Evolutionary conservation across 2,797 vertebrate genomes (phyloP), one percentile per base, ranked within the genome.

Genomic region (Sebastes nivosus): DNA sequence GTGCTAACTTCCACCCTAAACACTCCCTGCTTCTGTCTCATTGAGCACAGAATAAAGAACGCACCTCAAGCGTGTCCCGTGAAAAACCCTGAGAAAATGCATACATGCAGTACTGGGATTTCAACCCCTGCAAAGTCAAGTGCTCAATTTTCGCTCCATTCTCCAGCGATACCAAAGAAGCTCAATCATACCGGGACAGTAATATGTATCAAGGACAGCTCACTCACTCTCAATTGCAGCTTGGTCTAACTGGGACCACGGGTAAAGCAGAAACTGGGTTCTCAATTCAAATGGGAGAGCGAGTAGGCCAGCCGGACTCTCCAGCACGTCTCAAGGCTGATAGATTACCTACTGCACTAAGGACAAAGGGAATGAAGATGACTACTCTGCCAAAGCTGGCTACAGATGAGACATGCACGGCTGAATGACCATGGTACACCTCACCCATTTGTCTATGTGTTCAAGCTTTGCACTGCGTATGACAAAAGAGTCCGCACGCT

Each of bases 291-390:
- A 96, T 95, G 94, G 94, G 95, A 95, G 93, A 91, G 90, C 81
- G 92, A 93, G 94, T 94, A 94, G 94, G 93, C 93, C 94, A 94
- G 93, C 88, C 92, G 91, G 93, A 95, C 94, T 94, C 92, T 91
- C 94, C 92, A 81, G 91, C 91, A 95, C 91, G 94, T 95, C 95
- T 94, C 77, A 75, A 68, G 90, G 88, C 95, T 96, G 95, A 96
- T 93, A 95, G 95, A 96, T 96, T 94, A 95, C 95, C 95, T 94
- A 94, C 91, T 89, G 93, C 91, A 87, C 94, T 96, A 96, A 96
- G 95, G 95, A 95, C 95, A 96, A 96, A 95, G 94, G 93, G 94
- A 96, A 96, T 95, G 94, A 96, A 96, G 95, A 96, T 96, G 95
- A 95, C 95, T 96, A 91, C 93, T 94, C 95, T 95, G 95, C 95